These are phyloP conservation scores for Anneissia japonica DNA, from an alignment of 35 echinoderm and acorn worm species.

Conservation along the genomic window DNA sequence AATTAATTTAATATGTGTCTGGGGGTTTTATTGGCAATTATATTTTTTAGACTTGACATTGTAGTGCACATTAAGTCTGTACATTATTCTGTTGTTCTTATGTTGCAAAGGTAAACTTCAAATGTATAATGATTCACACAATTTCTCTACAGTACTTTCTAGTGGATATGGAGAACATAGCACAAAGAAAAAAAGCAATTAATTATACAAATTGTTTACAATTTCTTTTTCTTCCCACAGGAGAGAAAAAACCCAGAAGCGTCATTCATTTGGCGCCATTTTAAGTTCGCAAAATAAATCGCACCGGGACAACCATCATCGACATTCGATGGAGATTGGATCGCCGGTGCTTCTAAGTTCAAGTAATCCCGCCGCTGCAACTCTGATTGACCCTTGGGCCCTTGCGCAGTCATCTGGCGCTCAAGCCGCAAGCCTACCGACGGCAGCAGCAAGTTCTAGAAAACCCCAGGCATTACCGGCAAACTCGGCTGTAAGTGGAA, in stretches of 20 bases:
- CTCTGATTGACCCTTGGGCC: constrained; percentile 48
- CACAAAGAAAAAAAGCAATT: no score
- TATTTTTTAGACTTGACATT: no score
- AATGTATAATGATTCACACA: no score
- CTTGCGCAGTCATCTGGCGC: neutral
- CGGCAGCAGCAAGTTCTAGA: neutral
- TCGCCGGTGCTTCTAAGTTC: constrained; percentile 79
- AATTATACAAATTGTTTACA: neutral
- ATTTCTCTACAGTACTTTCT: no score
- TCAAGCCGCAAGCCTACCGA: neutral
- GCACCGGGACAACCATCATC: constrained; percentile 17
- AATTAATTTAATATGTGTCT: no score
- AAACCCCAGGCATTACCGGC: neutral
- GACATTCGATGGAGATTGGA: constrained; percentile 97
- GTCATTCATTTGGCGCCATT: neutral
- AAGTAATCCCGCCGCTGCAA: constrained; percentile 85
- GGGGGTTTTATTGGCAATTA: no score
- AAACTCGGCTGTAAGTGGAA: neutral
- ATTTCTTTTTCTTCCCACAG: neutral
- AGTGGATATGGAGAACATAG: no score
- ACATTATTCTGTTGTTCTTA: no score
- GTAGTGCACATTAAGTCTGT: no score
- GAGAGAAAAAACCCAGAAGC: neutral
- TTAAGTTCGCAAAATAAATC: neutral
- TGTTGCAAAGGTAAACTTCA: no score